Conservation (phyloP, 2,113 vertebrate species). For the Stictonetta naevosa region DNA sequence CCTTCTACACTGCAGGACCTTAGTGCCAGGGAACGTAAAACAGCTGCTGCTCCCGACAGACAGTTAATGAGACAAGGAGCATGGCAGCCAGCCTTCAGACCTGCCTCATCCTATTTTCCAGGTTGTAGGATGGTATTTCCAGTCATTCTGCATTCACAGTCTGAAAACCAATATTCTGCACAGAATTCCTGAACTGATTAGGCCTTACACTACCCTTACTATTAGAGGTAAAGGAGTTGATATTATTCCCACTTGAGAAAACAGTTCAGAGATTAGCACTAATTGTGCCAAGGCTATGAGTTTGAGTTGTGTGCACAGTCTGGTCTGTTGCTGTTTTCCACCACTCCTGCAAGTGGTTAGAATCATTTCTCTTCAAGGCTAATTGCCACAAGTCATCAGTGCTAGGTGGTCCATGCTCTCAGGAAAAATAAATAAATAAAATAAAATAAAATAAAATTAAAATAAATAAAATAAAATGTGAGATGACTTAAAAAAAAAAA, state of each 20-base stretch:
- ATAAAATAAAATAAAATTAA: too few species aligned
- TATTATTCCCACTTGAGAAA: not conserved
- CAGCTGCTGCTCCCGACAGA: not conserved
- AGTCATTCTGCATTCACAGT: not conserved
- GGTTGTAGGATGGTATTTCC: not conserved
- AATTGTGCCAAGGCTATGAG: not conserved
- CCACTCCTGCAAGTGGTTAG: not conserved
- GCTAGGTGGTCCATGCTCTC: not conserved
- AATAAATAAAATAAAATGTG: not conserved
- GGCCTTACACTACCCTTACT: not conserved
- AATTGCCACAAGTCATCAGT: not conserved
- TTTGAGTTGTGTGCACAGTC: not conserved
- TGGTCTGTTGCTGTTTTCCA: not conserved
- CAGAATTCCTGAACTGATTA: not conserved
- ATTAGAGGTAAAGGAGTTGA: not conserved
- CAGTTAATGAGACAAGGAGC: accelerated
- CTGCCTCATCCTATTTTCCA: not conserved
- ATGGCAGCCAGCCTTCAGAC: not conserved
- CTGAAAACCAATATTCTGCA: not conserved
- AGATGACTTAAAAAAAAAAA: not conserved
- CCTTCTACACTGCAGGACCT: accelerated
- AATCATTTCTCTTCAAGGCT: not conserved
- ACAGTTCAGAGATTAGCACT: not conserved
- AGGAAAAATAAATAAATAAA: not conserved
- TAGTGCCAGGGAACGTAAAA: not conserved